Evolutionary conservation across 2,113 vertebrate genomes (phyloP).

Genomic region (Bucco capensis): DNA sequence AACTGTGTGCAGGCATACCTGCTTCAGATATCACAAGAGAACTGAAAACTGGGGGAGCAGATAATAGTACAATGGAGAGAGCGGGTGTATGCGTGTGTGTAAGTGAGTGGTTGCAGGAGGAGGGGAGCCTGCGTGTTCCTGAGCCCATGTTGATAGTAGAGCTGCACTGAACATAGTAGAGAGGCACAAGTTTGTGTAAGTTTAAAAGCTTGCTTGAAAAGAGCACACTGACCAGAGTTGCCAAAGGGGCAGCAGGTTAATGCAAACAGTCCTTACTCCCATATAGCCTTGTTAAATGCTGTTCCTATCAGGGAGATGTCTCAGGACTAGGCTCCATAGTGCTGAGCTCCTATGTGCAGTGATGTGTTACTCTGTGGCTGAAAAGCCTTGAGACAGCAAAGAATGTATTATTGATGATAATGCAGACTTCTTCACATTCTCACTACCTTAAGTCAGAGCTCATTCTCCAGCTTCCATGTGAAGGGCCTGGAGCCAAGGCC

Average conservation of each 20-base stretch:
- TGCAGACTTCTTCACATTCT: constrained; percentile 42
- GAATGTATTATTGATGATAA: background rate
- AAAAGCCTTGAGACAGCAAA: background rate
- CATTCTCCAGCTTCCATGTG: constrained; percentile 31
- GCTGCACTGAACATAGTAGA: background rate
- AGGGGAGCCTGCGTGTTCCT: background rate
- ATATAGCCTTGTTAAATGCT: accelerated
- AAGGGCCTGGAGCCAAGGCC: constrained; percentile 50
- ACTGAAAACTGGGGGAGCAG: background rate
- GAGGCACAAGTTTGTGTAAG: background rate
- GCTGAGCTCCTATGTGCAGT: background rate
- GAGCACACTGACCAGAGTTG: accelerated
- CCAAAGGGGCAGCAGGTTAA: background rate
- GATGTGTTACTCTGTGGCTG: background rate
- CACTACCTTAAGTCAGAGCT: constrained; percentile 38
- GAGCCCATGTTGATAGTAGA: background rate
- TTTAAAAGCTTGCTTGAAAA: background rate
- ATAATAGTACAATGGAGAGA: background rate
- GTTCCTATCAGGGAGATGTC: background rate
- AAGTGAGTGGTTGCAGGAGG: background rate
- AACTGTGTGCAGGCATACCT: background rate
- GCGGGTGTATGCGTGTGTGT: background rate
- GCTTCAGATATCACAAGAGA: background rate
- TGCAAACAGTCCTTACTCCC: background rate
- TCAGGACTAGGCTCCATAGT: background rate